These are phyloP conservation scores for Cetoscarus ocellatus DNA, from an alignment of 2,797 vertebrate species.

Conservation along the genomic window DNA sequence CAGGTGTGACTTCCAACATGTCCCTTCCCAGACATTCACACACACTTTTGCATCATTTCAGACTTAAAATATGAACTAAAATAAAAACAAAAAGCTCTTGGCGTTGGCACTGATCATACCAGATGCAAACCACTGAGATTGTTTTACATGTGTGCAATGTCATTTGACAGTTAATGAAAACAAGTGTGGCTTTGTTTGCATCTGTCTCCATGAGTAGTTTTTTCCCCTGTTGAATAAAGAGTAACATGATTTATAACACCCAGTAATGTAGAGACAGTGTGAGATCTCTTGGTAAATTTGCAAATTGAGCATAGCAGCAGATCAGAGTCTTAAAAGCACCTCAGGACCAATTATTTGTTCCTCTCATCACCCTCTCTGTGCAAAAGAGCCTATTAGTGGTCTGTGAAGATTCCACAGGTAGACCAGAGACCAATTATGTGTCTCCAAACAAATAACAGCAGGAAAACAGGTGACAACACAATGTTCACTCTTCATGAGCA, in stretches of 20 bases:
- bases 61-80: no score
- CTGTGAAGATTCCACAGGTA: slow-evolving; percentile 73
- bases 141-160: slow-evolving; percentile 3
- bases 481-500: slow-evolving; percentile 50
- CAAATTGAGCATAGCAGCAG: slow-evolving; percentile 55
- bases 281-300: slow-evolving; percentile 63
- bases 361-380: slow-evolving; percentile 57
- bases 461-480: slow-evolving; percentile 66
- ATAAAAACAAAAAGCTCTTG: no score
- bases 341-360: slow-evolving; percentile 76
- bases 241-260: slow-evolving; percentile 56
- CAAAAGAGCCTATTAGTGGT: slow-evolving; percentile 66
- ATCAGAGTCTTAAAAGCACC: slow-evolving; percentile 45
- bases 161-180: slow-evolving; percentile 50
- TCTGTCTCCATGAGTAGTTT: slow-evolving; percentile 4
- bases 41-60: no score
- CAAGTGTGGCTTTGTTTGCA: slow-evolving; percentile 31
- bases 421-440: slow-evolving; percentile 79
- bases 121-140: no score
- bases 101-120: no score
- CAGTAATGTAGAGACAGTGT: slow-evolving; percentile 64
- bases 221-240: slow-evolving; percentile 43
- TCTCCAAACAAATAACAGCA: slow-evolving; percentile 75
- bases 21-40: no score
- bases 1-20: no score